Evolutionary conservation across 2,113 vertebrate genomes (phyloP).

Genomic region (Tragelaphus buxtoni): DNA sequence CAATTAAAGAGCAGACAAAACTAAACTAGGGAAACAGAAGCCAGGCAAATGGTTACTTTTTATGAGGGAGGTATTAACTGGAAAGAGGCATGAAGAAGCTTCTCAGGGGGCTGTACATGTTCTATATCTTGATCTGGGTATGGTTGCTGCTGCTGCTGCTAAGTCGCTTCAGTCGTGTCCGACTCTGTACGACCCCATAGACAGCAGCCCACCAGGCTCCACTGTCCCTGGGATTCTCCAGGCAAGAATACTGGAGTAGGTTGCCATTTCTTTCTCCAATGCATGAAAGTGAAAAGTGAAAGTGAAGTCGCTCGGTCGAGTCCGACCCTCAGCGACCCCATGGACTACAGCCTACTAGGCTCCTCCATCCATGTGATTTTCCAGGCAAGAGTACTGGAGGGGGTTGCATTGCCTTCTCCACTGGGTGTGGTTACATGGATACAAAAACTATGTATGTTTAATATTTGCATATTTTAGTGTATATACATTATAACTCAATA

Average conservation of each 20-base stretch:
- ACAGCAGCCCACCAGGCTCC: too few species aligned
- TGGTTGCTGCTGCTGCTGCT: neutral
- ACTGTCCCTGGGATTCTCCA: neutral
- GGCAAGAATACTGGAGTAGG: neutral
- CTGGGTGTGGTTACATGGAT: neutral
- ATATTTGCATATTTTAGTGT: neutral
- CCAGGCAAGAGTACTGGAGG: neutral
- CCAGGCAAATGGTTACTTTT: neutral
- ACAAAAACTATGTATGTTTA: neutral
- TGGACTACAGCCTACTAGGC: neutral
- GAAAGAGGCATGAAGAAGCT: too few species aligned
- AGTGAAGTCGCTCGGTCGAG: neutral
- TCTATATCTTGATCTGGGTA: neutral
- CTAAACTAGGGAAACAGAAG: neutral
- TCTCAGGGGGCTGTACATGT: neutral
- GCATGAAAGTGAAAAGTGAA: too few species aligned
- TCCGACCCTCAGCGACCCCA: rapidly evolving
- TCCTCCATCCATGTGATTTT: neutral
- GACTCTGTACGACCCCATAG: rapidly evolving
- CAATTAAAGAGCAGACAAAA: neutral
- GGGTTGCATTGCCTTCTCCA: neutral
- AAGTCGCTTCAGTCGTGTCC: too few species aligned
- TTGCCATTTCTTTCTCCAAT: neutral
- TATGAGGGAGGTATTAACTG: neutral
- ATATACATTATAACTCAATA: neutral